Base-by-base conservation (phyloP, 2,888 invertebrate genomes). In the Molorchus minor region DNA sequence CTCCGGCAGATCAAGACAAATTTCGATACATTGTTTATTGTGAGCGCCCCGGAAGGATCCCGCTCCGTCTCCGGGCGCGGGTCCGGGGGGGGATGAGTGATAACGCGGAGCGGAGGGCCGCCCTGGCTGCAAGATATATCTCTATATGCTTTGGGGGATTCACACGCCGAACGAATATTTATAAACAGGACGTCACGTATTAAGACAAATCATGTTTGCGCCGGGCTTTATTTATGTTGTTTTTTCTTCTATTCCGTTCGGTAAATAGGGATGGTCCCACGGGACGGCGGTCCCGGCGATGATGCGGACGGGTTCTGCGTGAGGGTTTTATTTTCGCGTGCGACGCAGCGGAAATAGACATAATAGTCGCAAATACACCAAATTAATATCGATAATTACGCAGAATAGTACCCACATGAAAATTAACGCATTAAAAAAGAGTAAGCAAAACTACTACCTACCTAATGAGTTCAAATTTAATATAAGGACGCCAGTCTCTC, bases 21-120 rank as follows among this genome's bases (percentile, higher is more conserved):
- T 78, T 74, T 74, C 77, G 72, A 77, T 78, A 77, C 75, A 77
- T 77, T 77, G 77, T 77, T 77, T 78, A 77, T 76, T 73, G 74
- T 69, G 71, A 66, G 71, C 62, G 70, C 33, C 5, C 33, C 33
- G 10, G 3, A 12, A 33, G n/a, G 33, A 33, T 7, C 25, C 25
- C 12, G 3, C 12, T 12, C 33, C 33, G n/a, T n/a, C n/a, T n/a
- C n/a, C n/a, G n/a, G n/a, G n/a, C n/a, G 35, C 56, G 49, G 53
- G 58, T 60, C 60, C 60, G 40, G 30, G 29, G 38, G 38, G 33
- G 60, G 51, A 65, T 65, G 65, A 59, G 46, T 61, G 62, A 64
- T 62, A 58, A 57, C 58, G 30, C 45, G 38, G 60, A 47, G 55
- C 40, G 20, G 43, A 45, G 65, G 60, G 65, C 58, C 54, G 21